A percentile compares a stretch with the other conserved stretches of the same genome.
Conservation (phyloP, 2,113 vertebrate species). For the Ia io region DNA sequence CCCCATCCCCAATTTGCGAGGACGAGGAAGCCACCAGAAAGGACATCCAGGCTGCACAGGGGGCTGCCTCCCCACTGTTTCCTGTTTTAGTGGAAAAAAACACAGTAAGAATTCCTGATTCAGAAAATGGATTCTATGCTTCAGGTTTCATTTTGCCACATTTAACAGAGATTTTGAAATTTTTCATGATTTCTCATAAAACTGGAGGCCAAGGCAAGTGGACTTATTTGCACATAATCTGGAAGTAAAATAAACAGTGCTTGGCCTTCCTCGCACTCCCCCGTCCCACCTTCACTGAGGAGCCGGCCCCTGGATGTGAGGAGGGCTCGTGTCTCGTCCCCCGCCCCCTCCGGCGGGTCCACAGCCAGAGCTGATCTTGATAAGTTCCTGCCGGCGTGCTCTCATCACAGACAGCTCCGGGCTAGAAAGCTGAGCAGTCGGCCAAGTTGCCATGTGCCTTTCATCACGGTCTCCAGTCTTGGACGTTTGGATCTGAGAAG, state of each 20-base stretch:
- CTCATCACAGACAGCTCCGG: background rate
- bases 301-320: background rate
- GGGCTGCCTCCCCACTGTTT: background rate
- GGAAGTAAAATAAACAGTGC: background rate
- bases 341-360: background rate
- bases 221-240: background rate
- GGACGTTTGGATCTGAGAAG: background rate
- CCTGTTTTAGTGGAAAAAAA: background rate
- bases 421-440: background rate
- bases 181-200: background rate
- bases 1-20: background rate
- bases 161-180: background rate
- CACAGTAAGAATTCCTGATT: background rate
- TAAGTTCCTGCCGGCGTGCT: background rate
- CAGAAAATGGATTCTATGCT: background rate
- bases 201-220: background rate
- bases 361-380: background rate
- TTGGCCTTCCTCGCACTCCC: background rate
- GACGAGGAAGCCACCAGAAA: background rate
- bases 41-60: background rate
- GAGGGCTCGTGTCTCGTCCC: too few relatives aligned
- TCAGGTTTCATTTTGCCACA: background rate
- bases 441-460: background rate
- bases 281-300: background rate
- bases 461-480: slow-evolving; percentile 18